A percentile compares a stretch with the other conserved stretches of the same genome.
Conservation (phyloP, 2,797 vertebrate genomes). For the Apogon hyalosoma region DNA sequence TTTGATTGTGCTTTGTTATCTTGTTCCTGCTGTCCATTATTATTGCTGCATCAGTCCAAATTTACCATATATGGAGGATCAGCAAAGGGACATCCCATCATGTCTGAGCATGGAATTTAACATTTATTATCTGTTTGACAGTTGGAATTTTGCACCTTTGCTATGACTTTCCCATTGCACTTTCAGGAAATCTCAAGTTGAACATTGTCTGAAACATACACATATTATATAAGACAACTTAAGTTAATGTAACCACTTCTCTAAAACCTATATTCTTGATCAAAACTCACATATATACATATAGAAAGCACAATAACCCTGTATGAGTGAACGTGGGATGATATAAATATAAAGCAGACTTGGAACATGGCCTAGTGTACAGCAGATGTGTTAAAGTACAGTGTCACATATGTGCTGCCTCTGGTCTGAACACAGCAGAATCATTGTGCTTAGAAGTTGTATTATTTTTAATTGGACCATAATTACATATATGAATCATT, state of each 20-base stretch:
- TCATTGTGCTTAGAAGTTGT: background rate
- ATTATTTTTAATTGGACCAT: no score
- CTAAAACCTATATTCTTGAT: background rate
- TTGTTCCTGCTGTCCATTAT: no score
- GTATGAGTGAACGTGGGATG: slow-evolving; percentile 1
- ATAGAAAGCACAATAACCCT: background rate
- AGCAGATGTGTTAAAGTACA: slow-evolving; percentile 47
- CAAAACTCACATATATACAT: background rate
- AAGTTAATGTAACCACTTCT: background rate
- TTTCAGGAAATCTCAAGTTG: background rate
- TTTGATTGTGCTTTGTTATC: no score
- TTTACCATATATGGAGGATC: no score
- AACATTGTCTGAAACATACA: background rate
- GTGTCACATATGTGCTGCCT: slow-evolving; percentile 48
- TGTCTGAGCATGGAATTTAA: slow-evolving; percentile 13
- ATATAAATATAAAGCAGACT: background rate
- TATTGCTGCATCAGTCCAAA: no score
- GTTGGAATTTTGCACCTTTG: slow-evolving; percentile 18
- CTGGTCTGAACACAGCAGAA: background rate
- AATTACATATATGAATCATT: no score
- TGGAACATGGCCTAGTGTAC: slow-evolving; percentile 6
- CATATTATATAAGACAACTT: background rate
- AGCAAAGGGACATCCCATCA: no score
- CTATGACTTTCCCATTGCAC: slow-evolving; percentile 24
- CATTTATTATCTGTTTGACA: slow-evolving; percentile 1